Percentiles rank a stretch among this genome's conserved stretches.
These are phyloP conservation scores for Cardiocondyla obscurior DNA, from an alignment of 1,140 invertebrate genomes.

Conservation along the genomic window DNA sequence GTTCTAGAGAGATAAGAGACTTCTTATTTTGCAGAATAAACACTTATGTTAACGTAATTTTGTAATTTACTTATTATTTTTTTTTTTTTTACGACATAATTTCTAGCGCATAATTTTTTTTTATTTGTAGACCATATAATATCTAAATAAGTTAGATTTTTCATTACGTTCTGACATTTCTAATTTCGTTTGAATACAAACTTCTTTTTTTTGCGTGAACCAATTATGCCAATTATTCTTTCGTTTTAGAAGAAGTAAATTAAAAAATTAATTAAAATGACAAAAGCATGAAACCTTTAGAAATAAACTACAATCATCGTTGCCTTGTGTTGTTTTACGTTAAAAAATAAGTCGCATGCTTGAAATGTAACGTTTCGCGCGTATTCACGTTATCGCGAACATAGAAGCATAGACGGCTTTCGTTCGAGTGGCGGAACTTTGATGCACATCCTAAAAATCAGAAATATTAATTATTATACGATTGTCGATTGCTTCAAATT, in stretches of 20 bases:
- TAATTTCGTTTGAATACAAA: background rate
- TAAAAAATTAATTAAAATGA: constrained; percentile 8
- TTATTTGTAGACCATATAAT: too few relatives aligned
- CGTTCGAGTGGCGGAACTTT: constrained; percentile 75
- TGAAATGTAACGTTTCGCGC: background rate
- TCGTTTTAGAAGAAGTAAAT: constrained; percentile 4
- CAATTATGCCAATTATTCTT: background rate
- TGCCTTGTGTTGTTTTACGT: background rate
- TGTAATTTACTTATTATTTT: background rate
- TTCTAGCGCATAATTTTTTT: too few relatives aligned
- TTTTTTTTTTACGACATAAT: background rate
- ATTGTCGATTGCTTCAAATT: background rate
- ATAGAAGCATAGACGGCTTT: constrained; percentile 76
- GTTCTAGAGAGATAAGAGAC: background rate
- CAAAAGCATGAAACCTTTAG: background rate
- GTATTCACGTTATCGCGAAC: constrained; percentile 61
- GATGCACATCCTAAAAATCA: constrained; percentile 76
- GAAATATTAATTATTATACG: background rate
- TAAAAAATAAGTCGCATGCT: constrained; percentile 23
- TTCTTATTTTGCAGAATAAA: constrained; percentile 4
- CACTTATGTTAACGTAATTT: background rate
- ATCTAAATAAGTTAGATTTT: too few relatives aligned
- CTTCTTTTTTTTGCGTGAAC: background rate
- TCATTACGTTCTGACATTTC: background rate
- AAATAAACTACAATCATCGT: constrained; percentile 2